Percentiles rank a stretch among this genome's conserved stretches.
Evolutionary conservation across 2,797 vertebrate genomes (phyloP).

Genomic region (Crypturellus tataupa): DNA sequence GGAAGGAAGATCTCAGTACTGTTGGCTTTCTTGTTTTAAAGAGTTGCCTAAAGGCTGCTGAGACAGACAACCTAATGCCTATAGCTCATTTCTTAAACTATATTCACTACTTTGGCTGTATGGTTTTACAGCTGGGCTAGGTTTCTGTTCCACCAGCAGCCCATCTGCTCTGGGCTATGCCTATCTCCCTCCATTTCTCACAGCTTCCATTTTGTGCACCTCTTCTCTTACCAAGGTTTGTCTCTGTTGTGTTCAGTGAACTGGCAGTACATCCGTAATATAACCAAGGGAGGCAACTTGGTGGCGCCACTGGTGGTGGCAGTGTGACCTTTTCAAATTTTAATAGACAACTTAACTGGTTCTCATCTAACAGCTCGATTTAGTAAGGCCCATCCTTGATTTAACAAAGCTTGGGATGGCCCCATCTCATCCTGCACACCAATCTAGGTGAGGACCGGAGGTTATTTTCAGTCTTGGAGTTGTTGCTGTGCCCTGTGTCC

Average conservation of each 20-base stretch:
- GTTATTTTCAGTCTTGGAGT: not conserved
- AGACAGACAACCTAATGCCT: not conserved
- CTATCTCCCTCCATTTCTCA: not conserved
- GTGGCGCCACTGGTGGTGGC: not conserved
- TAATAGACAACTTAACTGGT: not conserved
- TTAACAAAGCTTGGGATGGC: not conserved
- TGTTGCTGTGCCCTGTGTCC: not conserved
- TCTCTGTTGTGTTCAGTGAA: not conserved
- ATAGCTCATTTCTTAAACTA: not conserved
- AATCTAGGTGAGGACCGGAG: not conserved
- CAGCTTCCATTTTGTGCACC: not conserved
- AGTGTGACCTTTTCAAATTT: conserved; percentile 4
- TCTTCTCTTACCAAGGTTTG: not conserved
- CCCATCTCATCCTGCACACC: accelerated
- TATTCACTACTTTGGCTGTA: not conserved
- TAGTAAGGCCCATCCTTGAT: not conserved
- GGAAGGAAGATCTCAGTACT: not conserved
- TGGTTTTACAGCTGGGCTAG: conserved; percentile 2
- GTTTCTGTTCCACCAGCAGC: not conserved
- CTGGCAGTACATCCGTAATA: not conserved
- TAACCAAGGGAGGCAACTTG: not conserved
- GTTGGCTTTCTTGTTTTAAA: not conserved
- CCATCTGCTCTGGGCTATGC: conserved; percentile 19
- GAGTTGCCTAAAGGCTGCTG: not conserved
- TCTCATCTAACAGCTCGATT: not conserved